Base-by-base conservation (phyloP, 2,113 vertebrate genomes). In the Oceanites oceanicus region DNA sequence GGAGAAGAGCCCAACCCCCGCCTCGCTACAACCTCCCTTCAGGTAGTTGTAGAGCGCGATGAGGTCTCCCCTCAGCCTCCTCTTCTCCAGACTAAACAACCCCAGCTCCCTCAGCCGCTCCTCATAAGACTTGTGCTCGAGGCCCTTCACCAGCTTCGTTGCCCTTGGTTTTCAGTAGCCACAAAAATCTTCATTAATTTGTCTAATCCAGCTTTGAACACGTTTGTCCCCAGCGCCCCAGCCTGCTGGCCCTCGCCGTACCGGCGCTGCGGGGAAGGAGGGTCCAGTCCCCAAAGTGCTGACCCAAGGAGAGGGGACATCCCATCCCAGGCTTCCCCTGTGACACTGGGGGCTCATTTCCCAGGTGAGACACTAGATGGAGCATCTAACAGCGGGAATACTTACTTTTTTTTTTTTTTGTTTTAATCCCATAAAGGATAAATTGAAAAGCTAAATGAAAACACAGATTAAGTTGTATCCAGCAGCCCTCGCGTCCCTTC, bases 311-410 rank as follows among this genome's bases (percentile, higher is more conserved):
- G 38, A 52, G 36, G 25, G 38, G 59, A 49, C 5, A 14, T 15
- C 34, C 17, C 8, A 3, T 7, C 32, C 10, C 38, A 55, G 62
- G 20, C 59, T 21, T 23, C 3, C 6, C 50, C 36, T 0, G 15
- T 22, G 61, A 30, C 88, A 34, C 9, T 5, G 38, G 21, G 61
- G 76, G 30, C 80, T 87, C 32, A 25, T 92, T 97, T 58, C 88
- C 32, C 67, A 92, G 80, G 80, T 89, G 88, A 95, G 89, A 87
- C 97, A 95, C 96, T 97, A 97, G 95, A 95, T 96, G 96, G 95
- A 97, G 97, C 77, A 92, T 94, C 63, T 92, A 20, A 91, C 96
- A 87, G 44, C 84, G 0, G 0, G 0, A 87, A 90, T 53, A 49
- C n/a, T n/a, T 42, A 13, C 42, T 38, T 38, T 17, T 44, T 17